These are phyloP conservation scores for Popillia japonica DNA, from an alignment of 1,140 invertebrate genomes.

Conservation along the genomic window DNA sequence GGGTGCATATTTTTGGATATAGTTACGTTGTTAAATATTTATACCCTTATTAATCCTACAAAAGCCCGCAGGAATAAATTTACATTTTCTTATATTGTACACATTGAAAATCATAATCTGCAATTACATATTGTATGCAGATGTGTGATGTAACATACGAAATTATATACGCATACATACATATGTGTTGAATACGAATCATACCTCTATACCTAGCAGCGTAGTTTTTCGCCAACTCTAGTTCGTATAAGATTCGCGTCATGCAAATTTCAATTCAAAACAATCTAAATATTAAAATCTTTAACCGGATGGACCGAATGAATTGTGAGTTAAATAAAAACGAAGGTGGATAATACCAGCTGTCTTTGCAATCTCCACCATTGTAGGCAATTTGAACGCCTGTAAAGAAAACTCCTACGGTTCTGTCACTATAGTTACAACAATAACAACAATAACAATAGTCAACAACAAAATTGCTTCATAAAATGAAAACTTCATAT, in stretches of 20 bases:
- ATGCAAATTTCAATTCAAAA: neutral
- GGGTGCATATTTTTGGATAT: too few species aligned
- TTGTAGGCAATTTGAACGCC: neutral
- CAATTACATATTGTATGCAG: constrained; percentile 15
- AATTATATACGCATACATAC: neutral
- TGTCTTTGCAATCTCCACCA: neutral
- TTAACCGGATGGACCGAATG: neutral
- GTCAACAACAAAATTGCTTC: too few species aligned
- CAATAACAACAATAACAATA: too few species aligned
- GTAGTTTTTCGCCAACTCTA: neutral
- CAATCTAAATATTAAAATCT: constrained; percentile 11
- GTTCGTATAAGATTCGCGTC: neutral
- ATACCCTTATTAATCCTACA: neutral
- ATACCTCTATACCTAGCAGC: too few species aligned
- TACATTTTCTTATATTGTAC: neutral
- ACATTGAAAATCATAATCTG: neutral
- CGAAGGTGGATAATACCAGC: neutral
- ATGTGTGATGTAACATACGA: constrained; percentile 1
- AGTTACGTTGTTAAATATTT: neutral
- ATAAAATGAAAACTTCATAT: too few species aligned
- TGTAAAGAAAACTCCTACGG: neutral
- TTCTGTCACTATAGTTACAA: too few species aligned
- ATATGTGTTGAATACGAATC: neutral
- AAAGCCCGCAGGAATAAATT: constrained; percentile 3
- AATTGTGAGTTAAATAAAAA: neutral